Base-by-base conservation (phyloP, 2,888 invertebrate species). In the Schizaphis graminum region DNA sequence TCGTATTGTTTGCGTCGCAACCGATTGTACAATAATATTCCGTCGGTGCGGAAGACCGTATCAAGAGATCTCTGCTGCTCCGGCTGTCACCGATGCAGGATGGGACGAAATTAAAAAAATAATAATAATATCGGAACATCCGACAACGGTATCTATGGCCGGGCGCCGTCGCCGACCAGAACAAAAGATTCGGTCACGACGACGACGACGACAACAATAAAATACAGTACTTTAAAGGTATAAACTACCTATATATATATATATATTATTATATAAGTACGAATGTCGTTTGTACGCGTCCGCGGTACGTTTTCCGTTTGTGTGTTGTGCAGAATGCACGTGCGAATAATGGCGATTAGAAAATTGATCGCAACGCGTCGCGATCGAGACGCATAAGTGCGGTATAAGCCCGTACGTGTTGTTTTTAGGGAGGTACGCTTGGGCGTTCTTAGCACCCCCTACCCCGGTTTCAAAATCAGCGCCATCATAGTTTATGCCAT, bases 141-240 rank as follows among this genome's bases (percentile, higher is more conserved):
- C 91, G 91, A 91, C 91, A 84, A 91, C 77, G 91, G 53, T 91
- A 91, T 91, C 91, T 53, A 53, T 91, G 90, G 84, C 91, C 35
- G 53, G 21, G 47, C 44, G 67, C 89, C 77, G 90, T 41, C 47
- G 61, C 21, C n/a, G 91, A 13, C 41, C n/a, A 57, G 57, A 53
- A 91, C 91, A 91, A 91, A 84, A 91, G 84, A 77, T 77, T 91
- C 77, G 77, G 91, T 4, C 28, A 16, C 16, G 47, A 53, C 84
- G 35, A 77, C 67, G 11, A 61, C 10, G 28, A 28, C 13, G 7
- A 67, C 77, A 35, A 77, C 3, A 77, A 77, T 35, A 77, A 77
- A 35, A 77, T 77, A 21, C 21, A 77, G 35, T 77, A 41, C 35
- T 35, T 77, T 77, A 8, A 77, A 35, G 21, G 8, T 26, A 77